These are phyloP conservation scores for Archilochus colubris DNA, from an alignment of 2,113 vertebrate species.

Conservation along the genomic window DNA sequence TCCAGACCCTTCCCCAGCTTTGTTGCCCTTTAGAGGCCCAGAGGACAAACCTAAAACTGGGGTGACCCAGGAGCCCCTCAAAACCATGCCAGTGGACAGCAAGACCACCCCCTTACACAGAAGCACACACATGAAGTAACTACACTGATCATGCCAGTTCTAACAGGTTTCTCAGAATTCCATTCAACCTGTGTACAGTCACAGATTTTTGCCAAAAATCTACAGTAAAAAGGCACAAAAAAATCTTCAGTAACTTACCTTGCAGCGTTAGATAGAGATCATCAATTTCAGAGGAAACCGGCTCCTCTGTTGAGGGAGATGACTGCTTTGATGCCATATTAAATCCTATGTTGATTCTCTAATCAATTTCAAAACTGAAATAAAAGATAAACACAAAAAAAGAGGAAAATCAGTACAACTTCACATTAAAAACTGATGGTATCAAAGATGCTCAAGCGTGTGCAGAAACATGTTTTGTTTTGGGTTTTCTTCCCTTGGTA, in stretches of 20 bases:
- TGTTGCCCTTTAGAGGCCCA: too few species aligned
- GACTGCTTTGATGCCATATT: slow-evolving; percentile 65
- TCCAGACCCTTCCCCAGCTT: too few species aligned
- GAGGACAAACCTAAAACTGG: too few species aligned
- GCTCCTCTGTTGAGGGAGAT: slow-evolving; percentile 54
- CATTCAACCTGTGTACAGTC: background rate
- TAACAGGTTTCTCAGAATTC: background rate
- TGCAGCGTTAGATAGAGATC: slow-evolving; percentile 75
- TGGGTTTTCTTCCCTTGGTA: background rate
- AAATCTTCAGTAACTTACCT: slow-evolving; percentile 55
- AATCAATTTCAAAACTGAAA: slow-evolving; percentile 68
- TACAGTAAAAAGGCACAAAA: background rate
- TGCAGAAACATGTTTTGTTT: background rate
- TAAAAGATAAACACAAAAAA: background rate
- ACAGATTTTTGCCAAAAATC: background rate
- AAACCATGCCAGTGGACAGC: too few species aligned
- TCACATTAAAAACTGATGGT: background rate
- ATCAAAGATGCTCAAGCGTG: background rate
- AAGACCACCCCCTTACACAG: background rate
- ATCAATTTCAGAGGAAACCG: slow-evolving; percentile 73
- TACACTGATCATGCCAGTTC: background rate
- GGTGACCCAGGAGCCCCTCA: too few species aligned
- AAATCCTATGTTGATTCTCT: background rate
- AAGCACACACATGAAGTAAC: background rate
- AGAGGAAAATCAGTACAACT: background rate